Conservation (phyloP, 1,140 invertebrate genomes). For the Phocides pigmalion region DNA sequence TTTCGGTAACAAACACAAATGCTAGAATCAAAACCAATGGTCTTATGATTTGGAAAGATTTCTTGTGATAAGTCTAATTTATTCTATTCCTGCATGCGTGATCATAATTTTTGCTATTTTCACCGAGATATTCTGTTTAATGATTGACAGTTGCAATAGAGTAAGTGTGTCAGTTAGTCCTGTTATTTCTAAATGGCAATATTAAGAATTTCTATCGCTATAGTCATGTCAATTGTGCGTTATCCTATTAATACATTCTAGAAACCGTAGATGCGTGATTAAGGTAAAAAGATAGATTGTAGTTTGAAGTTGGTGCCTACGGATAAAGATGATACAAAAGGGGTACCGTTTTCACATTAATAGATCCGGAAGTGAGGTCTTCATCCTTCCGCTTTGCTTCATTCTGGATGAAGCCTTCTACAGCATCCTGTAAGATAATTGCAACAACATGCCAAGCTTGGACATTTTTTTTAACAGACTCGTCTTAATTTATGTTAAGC, state of each 20-base stretch:
- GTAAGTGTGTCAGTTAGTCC: neutral
- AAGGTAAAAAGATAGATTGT: slow-evolving; percentile 1
- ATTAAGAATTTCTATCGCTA: neutral
- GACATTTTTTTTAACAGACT: slow-evolving; percentile 33
- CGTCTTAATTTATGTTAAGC: slow-evolving; percentile 19
- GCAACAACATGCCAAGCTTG: slow-evolving; percentile 68
- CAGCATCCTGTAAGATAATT: slow-evolving; percentile 72
- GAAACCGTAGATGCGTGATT: neutral
- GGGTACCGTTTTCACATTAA: slow-evolving; percentile 64
- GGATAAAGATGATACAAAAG: slow-evolving; percentile 29
- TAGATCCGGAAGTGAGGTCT: slow-evolving; percentile 51
- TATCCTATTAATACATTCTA: slow-evolving; percentile 3
- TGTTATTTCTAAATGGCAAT: neutral
- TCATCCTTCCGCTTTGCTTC: slow-evolving; percentile 66
- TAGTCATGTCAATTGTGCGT: neutral
- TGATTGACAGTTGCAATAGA: neutral
- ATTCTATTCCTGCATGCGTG: neutral
- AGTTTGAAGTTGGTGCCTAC: slow-evolving; percentile 10
- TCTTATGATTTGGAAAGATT: neutral
- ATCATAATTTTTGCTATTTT: neutral
- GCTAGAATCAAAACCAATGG: no score
- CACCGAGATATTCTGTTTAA: neutral
- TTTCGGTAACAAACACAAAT: no score
- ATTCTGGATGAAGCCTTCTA: slow-evolving; percentile 64
- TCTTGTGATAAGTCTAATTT: neutral